Percentiles rank a stretch among this genome's conserved stretches.
Conservation (phyloP, 2,888 invertebrate genomes). For the Scaptomyza tumidula region DNA sequence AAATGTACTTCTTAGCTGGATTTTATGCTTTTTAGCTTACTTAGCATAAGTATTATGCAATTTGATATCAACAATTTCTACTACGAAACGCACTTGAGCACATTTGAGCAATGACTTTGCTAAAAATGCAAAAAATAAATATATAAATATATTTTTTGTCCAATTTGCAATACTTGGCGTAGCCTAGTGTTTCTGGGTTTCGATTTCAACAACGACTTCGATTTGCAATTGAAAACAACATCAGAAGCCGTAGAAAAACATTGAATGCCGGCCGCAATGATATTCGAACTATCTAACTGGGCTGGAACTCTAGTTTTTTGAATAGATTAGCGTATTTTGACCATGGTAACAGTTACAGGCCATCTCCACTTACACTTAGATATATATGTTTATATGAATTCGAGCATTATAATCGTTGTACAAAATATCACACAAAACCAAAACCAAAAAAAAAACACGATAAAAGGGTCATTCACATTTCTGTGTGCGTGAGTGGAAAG, state of each 20-base stretch:
- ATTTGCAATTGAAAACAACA: slow-evolving; percentile 18
- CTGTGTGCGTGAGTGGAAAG: slow-evolving; percentile 8
- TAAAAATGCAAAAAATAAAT: neutral
- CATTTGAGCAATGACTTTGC: neutral
- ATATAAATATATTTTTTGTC: neutral
- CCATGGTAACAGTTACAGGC: slow-evolving; percentile 9
- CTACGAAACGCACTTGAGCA: neutral
- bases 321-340: slow-evolving; percentile 9
- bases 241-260: slow-evolving; percentile 7
- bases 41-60: neutral
- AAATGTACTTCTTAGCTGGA: too few relatives aligned
- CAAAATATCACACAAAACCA: slow-evolving; percentile 18
- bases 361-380: slow-evolving; percentile 1
- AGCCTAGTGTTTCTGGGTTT: neutral
- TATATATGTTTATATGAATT: neutral
- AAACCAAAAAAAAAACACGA: slow-evolving; percentile 10
- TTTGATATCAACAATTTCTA: neutral
- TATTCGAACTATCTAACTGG: neutral
- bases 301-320: neutral
- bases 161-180: neutral
- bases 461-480: slow-evolving; percentile 69
- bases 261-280: slow-evolving; percentile 4
- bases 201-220: slow-evolving; percentile 7
- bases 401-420: slow-evolving; percentile 48
- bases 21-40: too few relatives aligned